Evolutionary conservation across 2,113 vertebrate species (phyloP), one percentile per base, ranked within the genome.

Genomic region (Rissa tridactyla): DNA sequence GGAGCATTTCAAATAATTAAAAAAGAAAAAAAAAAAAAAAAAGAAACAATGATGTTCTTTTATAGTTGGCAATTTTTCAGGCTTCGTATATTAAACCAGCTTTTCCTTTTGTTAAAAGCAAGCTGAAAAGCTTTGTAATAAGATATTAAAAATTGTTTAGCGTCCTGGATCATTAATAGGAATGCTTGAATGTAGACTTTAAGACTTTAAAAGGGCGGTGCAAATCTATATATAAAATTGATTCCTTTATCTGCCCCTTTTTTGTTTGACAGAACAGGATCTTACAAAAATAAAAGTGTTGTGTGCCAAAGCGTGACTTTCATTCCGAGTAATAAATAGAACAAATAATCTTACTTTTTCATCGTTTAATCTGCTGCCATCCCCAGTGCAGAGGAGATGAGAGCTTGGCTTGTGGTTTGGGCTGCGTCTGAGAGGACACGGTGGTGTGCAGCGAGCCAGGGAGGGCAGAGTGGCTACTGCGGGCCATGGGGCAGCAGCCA

Each of bases 11-110:
- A 93, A 92, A 92, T 91, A 79, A 96, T 94, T 86, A 40, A 66
- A 66, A 65, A 30, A 42, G 13, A 42, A 42, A 0, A 49, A 78
- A 91, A 75, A 80, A 62, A 27, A 87, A 70, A 60, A 61, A 34
- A 58, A 57, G 5, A 72, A 42, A 46, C 8, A 57, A 15, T 10
- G 12, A 68, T 87, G 26, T 60, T 97, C 42, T 82, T 96, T 82
- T 79, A 47, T 17, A 80, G 21, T 5, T 96, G 93, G 87, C 94
- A 96, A 65, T n/a, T 91, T 91, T 97, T 93, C 90, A 94, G 70
- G 62, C 27, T 87, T 85, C 82, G 62, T 86, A 80, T 90, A 47
- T 94, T 95, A 92, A 95, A 80, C 61, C 15, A 88, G 34, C 54
- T 94, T 96, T 94, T 87, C 6, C 47, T 72, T 94, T 91, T 86